Evolutionary conservation across 2,888 invertebrate genomes (phyloP).

Genomic region (Germaria angustata): DNA sequence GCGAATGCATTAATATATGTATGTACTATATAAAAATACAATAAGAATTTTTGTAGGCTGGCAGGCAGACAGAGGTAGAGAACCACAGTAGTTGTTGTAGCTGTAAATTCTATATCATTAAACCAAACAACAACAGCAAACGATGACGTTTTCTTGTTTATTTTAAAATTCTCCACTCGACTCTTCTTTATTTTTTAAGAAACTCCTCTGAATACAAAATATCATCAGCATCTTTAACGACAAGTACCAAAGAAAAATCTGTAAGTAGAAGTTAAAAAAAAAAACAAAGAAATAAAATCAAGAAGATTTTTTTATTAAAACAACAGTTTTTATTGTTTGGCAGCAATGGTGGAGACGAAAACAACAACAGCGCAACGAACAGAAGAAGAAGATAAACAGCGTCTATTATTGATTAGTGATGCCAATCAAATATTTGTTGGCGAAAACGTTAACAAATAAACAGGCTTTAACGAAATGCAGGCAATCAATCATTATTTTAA

Average conservation of each 20-base stretch:
- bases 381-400: conserved; percentile 7
- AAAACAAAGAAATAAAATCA: not conserved
- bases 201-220: conserved; percentile 29
- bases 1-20: conserved; percentile 29
- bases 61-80: not conserved
- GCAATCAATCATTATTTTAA: not conserved
- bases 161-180: conserved; percentile 31
- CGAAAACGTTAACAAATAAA: not conserved
- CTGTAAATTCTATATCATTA: conserved; percentile 53
- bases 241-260: conserved; percentile 22
- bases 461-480: not conserved
- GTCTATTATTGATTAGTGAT: conserved; percentile 49
- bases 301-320: conserved; percentile 31
- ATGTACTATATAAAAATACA: conserved; percentile 5
- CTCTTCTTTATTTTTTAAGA: not conserved
- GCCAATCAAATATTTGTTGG: conserved; percentile 48
- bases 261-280: conserved; percentile 26
- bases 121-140: conserved; percentile 24
- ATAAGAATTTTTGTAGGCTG: conserved; percentile 36
- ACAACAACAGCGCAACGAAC: conserved; percentile 11
- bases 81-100: conserved; percentile 27
- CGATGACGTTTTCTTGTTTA: conserved; percentile 48
- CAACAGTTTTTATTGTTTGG: conserved; percentile 53
- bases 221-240: conserved; percentile 25
- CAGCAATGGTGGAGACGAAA: conserved; percentile 15